Conservation (phyloP, 2,888 invertebrate species). For the Pyrrhosoma nymphula region DNA sequence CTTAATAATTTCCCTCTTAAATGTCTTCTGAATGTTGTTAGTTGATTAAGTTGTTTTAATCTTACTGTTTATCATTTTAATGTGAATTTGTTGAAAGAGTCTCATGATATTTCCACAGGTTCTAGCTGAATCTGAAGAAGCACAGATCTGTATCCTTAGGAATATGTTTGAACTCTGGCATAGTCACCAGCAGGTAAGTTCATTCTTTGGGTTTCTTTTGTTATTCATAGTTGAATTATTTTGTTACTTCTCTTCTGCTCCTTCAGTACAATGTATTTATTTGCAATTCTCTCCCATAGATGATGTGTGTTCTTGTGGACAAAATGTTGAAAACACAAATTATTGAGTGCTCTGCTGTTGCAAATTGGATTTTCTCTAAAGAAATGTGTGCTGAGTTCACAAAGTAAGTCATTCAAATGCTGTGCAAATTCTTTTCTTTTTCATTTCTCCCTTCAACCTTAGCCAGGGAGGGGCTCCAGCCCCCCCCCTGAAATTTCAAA, state of each 20-base stretch:
- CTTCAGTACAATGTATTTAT: background rate
- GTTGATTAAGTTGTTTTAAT: background rate
- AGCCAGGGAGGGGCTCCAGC: no score
- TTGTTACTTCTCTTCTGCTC: background rate
- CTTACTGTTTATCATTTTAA: background rate
- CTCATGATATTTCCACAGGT: constrained; percentile 80
- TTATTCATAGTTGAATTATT: background rate
- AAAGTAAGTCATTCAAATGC: constrained; percentile 77
- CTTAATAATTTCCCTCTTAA: no score
- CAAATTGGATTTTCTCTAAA: constrained; percentile 98
- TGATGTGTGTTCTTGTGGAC: constrained; percentile 97
- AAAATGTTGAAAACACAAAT: constrained; percentile 98
- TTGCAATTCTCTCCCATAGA: constrained; percentile 79
- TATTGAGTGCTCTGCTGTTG: constrained; percentile 97
- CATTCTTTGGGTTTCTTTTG: background rate
- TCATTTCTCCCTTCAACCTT: no score
- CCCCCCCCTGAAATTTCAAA: no score
- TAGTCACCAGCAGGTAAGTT: constrained; percentile 87
- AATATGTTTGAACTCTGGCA: constrained; percentile 98
- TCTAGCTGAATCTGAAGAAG: constrained; percentile 95
- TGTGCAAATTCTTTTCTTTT: no score
- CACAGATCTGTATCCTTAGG: constrained; percentile 94
- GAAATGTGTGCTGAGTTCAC: constrained; percentile 96
- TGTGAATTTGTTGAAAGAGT: background rate
- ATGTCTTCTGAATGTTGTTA: no score